Evolutionary conservation across 1,140 invertebrate genomes (phyloP).

Genomic region (Tetragnatha versicolor): DNA sequence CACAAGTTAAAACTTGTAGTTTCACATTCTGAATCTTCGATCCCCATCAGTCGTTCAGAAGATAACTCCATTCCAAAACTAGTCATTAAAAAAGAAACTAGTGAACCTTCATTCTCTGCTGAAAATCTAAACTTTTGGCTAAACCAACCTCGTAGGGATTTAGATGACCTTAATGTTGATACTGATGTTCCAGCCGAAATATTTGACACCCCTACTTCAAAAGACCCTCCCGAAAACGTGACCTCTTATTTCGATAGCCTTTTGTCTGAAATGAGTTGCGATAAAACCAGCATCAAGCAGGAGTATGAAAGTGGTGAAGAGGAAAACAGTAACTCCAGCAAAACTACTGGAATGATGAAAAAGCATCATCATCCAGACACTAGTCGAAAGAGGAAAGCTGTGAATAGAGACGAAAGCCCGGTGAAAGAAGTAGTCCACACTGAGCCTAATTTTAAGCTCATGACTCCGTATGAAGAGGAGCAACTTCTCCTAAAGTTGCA

Average conservation of each 20-base stretch:
- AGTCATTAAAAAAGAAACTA: slow-evolving; percentile 10
- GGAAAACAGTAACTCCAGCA: slow-evolving; percentile 12
- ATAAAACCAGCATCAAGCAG: background rate
- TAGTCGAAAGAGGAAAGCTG: slow-evolving; percentile 38
- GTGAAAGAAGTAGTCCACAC: background rate
- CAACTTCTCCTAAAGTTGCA: slow-evolving; percentile 34
- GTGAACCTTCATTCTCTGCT: background rate
- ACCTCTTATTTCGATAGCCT: background rate
- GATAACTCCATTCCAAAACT: slow-evolving; percentile 21
- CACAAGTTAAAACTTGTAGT: slow-evolving; percentile 39
- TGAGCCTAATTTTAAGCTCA: slow-evolving; percentile 16
- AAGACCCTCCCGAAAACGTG: background rate
- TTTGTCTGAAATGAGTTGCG: slow-evolving; percentile 10
- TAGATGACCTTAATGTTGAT: slow-evolving; percentile 5
- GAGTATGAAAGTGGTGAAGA: slow-evolving; percentile 43
- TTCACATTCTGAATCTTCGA: background rate
- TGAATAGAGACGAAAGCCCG: slow-evolving; percentile 47
- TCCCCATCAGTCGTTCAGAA: background rate
- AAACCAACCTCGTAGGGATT: background rate
- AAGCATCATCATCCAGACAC: slow-evolving; percentile 31
- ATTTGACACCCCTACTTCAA: slow-evolving; percentile 5
- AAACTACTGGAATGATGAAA: background rate
- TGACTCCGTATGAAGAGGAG: slow-evolving; percentile 48
- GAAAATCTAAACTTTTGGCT: slow-evolving; percentile 3
- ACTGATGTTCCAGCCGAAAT: slow-evolving; percentile 2